Percentiles rank a stretch among this genome's conserved stretches.
Conservation (phyloP, 2,113 vertebrate genomes). For the Felis catus region F.catus_Fca126_mat1.0 CM031412.1:48133501-48134000, state of each 20-base stretch:
- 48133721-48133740: conserved; percentile 71
- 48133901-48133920: conserved; percentile 67
- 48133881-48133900: conserved; percentile 76
- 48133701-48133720: conserved; percentile 46
- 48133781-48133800: conserved; percentile 68
- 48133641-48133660: conserved; percentile 59
- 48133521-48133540: conserved; percentile 40
- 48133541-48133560: conserved; percentile 56
- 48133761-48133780: conserved; percentile 67
- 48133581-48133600: conserved; percentile 76
- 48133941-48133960: conserved; percentile 52
- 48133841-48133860: conserved; percentile 76
- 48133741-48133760: conserved; percentile 75
- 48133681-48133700: conserved; percentile 64
- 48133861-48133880: conserved; percentile 53
- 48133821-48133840: conserved; percentile 78
- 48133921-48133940: conserved; percentile 55
- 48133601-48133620: conserved; percentile 67
- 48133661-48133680: conserved; percentile 54
- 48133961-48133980: conserved; percentile 54
- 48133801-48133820: conserved; percentile 75
- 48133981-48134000: background rate
- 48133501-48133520: background rate
- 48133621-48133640: conserved; percentile 41
- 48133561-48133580: conserved; percentile 48